Conservation (phyloP, 2,113 vertebrate genomes). For the Charina bottae region DNA sequence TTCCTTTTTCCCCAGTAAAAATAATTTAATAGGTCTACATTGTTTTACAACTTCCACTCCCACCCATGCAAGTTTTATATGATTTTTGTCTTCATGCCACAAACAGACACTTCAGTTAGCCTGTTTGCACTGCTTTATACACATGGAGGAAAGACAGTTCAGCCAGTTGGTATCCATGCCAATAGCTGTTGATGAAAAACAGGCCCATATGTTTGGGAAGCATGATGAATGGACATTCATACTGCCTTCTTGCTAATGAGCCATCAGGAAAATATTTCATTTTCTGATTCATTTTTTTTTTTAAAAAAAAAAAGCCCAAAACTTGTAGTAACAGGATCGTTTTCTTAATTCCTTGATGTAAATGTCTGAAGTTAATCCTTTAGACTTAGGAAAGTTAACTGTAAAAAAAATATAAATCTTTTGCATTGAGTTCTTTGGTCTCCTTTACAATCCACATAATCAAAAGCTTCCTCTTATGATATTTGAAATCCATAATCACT, state of each 20-base stretch:
- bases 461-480: conserved; percentile 34
- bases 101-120: conserved; percentile 63
- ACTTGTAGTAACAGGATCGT: conserved; percentile 28
- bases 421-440: conserved; percentile 44
- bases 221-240: conserved; percentile 58
- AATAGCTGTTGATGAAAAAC: conserved; percentile 59
- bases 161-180: conserved; percentile 46
- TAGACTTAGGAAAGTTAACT: conserved; percentile 47
- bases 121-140: conserved; percentile 49
- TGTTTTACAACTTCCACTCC: conserved; percentile 62
- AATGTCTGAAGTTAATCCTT: conserved; percentile 62
- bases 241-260: conserved; percentile 53
- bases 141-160: conserved; percentile 61
- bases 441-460: conserved; percentile 50
- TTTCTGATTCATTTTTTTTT: conserved; percentile 37
- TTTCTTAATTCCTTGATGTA: conserved; percentile 43
- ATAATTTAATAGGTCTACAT: conserved; percentile 65
- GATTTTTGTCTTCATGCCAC: conserved; percentile 53
- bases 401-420: conserved; percentile 39
- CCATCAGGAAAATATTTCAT: conserved; percentile 55
- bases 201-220: conserved; percentile 42
- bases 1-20: conserved; percentile 62
- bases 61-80: conserved; percentile 2
- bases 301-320: not conserved
- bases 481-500: conserved; percentile 48